A percentile compares a stretch with the other conserved stretches of the same genome.
Evolutionary conservation across 2,797 vertebrate species (phyloP).

Genomic region (Lycodopsis pacificus): DNA sequence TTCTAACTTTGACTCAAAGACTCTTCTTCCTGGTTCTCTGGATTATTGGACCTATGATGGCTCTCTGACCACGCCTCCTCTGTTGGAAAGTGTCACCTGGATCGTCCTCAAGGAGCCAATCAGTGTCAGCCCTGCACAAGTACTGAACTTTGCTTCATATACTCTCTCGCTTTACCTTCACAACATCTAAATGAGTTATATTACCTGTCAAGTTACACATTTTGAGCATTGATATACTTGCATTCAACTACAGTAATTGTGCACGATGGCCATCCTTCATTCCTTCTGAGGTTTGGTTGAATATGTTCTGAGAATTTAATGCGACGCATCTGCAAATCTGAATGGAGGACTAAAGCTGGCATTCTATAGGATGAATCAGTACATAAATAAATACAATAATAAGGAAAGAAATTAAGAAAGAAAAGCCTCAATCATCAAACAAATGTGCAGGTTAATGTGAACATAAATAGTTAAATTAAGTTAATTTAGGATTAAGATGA

Average conservation of each 20-base stretch:
- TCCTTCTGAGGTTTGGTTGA: not conserved
- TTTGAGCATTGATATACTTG: not conserved
- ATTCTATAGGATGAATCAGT: not conserved
- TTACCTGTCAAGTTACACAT: not conserved
- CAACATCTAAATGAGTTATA: not conserved
- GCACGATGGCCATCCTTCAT: not conserved
- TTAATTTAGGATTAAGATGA: not conserved
- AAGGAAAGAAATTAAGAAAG: not conserved
- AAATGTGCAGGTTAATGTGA: not conserved
- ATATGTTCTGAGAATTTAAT: no score
- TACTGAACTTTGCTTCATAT: conserved; percentile 59
- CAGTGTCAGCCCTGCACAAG: conserved; percentile 90
- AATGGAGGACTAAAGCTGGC: not conserved
- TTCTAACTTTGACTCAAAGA: conserved; percentile 88
- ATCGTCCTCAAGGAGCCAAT: conserved; percentile 93
- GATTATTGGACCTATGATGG: conserved; percentile 97
- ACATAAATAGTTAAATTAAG: not conserved
- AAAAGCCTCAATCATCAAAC: not conserved
- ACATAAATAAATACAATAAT: not conserved
- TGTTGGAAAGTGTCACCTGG: conserved; percentile 95
- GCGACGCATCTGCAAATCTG: not conserved
- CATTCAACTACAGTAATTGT: no score
- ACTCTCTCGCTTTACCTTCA: not conserved
- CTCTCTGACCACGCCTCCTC: conserved; percentile 95
- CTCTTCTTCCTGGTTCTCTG: conserved; percentile 88